phyloP scores from a whole-genome alignment of 1,140 invertebrate species.

The Zaprionus kolodkinae region DNA sequence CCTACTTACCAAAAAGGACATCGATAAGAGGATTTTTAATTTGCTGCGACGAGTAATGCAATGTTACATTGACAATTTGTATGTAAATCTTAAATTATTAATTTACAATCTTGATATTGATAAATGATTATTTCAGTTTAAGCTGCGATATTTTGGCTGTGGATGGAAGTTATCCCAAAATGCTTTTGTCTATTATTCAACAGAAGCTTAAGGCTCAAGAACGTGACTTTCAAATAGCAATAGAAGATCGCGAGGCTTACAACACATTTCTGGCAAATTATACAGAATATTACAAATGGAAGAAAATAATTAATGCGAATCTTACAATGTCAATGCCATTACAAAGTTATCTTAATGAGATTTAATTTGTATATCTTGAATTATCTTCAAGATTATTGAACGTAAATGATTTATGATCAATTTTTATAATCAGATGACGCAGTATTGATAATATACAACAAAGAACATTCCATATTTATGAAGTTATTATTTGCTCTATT shows the following conservation, averaged over 20 bases:
- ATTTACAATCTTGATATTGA: neutral
- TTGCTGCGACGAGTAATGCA: slow-evolving; percentile 40
- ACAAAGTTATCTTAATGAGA: slow-evolving; percentile 25
- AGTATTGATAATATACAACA: neutral
- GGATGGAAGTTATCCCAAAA: slow-evolving; percentile 16
- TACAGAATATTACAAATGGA: slow-evolving; percentile 50
- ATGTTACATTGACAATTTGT: slow-evolving; percentile 46
- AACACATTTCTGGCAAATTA: slow-evolving; percentile 28
- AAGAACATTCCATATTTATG: neutral
- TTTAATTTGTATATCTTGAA: neutral
- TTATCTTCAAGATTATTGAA: neutral
- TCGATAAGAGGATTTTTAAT: slow-evolving; percentile 16
- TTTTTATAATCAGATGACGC: neutral
- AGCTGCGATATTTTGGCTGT: slow-evolving; percentile 11
- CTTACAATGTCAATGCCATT: slow-evolving; percentile 32
- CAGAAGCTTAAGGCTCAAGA: slow-evolving; percentile 33
- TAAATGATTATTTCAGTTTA: neutral
- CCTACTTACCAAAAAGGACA: slow-evolving; percentile 8
- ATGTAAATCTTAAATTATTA: slow-evolving; percentile 16
- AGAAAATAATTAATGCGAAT: slow-evolving; percentile 35
- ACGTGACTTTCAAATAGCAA: neutral
- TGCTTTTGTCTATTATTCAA: slow-evolving; percentile 25
- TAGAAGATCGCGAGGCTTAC: slow-evolving; percentile 35
- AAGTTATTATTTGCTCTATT: neutral
- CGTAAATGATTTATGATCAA: neutral